phyloP scores from a whole-genome alignment of 92 coral and sea anemone species.

The Umimayanthus kanabou region DNA sequence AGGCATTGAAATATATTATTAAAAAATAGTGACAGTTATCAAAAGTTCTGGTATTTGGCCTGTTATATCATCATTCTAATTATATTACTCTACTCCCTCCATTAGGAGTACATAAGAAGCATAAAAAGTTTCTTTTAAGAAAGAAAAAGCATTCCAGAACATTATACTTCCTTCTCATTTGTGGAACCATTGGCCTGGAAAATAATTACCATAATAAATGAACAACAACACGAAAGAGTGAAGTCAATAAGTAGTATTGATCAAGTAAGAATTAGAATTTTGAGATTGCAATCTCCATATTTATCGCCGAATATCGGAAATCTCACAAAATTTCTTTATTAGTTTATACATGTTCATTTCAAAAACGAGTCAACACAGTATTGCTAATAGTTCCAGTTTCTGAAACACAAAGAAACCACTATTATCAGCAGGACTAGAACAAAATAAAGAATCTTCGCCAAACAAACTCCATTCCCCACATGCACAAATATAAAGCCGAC shows the following conservation, averaged over 20 bases:
- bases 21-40: neutral
- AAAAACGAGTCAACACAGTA: neutral
- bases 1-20: neutral
- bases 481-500: neutral
- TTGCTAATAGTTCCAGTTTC: neutral
- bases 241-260: neutral
- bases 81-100: too few relatives aligned
- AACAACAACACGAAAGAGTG: neutral
- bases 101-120: too few relatives aligned
- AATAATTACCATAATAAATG: neutral
- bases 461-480: neutral
- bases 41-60: neutral
- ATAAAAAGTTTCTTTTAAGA: too few relatives aligned
- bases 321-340: neutral
- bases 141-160: neutral
- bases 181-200: neutral
- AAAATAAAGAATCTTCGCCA: neutral
- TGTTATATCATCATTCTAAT: too few relatives aligned
- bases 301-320: neutral
- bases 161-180: too few relatives aligned
- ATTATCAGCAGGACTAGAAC: neutral
- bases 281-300: neutral
- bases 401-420: neutral
- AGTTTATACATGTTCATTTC: neutral
- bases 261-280: neutral